Base-by-base conservation (phyloP, 2,113 vertebrate species). In the Danionella cerebrum region DNA sequence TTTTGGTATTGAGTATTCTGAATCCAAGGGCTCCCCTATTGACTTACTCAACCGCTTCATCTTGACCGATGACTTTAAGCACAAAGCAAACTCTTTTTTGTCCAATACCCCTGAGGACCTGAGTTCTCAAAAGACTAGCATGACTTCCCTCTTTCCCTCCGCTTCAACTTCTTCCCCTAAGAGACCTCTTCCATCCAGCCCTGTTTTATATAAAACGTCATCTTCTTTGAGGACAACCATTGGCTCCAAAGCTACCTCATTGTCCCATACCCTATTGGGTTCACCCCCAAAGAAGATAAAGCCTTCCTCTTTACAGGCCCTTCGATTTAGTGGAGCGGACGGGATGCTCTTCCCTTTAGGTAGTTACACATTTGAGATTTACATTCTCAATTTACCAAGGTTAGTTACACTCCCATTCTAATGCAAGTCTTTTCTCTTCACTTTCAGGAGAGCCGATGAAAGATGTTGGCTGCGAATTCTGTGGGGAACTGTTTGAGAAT, bases 401-500 rank as follows among this genome's bases (percentile, higher is more conserved):
- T n/a, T n/a, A n/a, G n/a, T n/a, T n/a, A n/a, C 7, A 22, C 18
- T 22, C 11, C 16, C 7, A 19, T 18, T 45, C 24, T 60, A 11
- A 44, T 14, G 13, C 21, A 13, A 47, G 27, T 7, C 6, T 60
- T 54, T 6, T 13, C 3, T 42, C 6, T 67, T 1, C 12, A 9
- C 41, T 38, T 25, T 1, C 6, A 86, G 85, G 75, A 72, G 87
- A 90, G 71, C 87, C 88, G 42, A 73, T 79, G 41, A 91, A 91
- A 73, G 90, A 91, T 57, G 89, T 91, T 5, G 85, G 86, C 76
- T 91, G 90, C 12, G 90, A 91, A 72, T 91, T 88, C 69, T 97
- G 94, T 1, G 94, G 94, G 1, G 95, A 98, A 67, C 96, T 91
- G 73, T 97, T 98, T 13, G 94, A 98, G 78, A 98, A 96, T 80